phyloP scores from a whole-genome alignment of 2,113 vertebrate genomes.

The Synodontis membranacea region DNA sequence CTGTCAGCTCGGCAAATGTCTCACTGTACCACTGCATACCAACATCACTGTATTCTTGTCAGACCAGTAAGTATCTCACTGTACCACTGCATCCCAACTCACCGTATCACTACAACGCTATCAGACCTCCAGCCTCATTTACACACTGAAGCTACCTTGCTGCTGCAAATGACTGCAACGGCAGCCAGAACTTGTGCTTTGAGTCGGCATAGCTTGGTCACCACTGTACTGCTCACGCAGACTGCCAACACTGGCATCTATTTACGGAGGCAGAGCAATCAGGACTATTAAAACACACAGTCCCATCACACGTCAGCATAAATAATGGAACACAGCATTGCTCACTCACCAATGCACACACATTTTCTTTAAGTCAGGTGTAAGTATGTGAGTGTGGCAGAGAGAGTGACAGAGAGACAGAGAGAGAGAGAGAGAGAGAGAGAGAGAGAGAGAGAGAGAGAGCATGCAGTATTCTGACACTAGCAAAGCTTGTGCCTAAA shows the following conservation, averaged over 20 bases:
- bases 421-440: not conserved
- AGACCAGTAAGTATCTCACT: not conserved
- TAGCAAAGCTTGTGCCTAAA: not conserved
- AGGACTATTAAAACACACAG: conserved; percentile 35
- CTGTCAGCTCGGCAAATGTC: not conserved
- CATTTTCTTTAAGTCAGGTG: not conserved
- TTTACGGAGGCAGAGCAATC: conserved; percentile 29
- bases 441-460: not conserved
- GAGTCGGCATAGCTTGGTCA: not conserved
- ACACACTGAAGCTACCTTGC: not conserved
- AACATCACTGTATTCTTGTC: not conserved
- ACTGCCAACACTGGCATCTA: conserved; percentile 37
- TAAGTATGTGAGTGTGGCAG: not conserved
- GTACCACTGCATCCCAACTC: not conserved
- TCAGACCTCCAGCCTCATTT: not conserved
- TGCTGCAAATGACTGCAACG: not conserved
- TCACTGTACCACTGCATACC: not conserved
- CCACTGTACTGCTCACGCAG: not conserved
- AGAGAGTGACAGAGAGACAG: not conserved
- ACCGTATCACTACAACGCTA: not conserved
- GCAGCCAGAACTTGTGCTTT: not conserved
- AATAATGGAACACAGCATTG: conserved; percentile 4
- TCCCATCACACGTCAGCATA: conserved; percentile 32
- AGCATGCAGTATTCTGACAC: not conserved
- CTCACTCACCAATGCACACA: not conserved